Percentiles rank a stretch among this genome's conserved stretches.
Conservation (phyloP, 2,888 invertebrate species). For the Augiades crinisus region DNA sequence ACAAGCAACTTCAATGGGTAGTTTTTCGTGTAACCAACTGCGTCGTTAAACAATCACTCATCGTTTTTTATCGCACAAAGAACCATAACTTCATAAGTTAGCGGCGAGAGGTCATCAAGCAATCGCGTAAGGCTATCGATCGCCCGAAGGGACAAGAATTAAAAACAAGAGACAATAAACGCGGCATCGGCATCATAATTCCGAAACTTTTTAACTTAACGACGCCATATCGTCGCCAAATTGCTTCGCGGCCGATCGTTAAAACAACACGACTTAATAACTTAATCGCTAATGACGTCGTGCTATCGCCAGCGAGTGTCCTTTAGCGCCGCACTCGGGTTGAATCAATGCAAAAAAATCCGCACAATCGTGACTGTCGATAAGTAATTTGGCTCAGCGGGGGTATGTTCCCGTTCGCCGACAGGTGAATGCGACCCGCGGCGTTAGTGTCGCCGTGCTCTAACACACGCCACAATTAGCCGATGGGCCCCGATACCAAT, state of each 20-base stretch:
- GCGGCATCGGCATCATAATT: not conserved
- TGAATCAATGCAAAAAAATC: slow-evolving; percentile 22
- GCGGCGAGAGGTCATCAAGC: too few relatives aligned
- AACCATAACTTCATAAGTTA: too few relatives aligned
- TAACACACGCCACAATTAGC: slow-evolving; percentile 58
- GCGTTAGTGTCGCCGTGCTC: slow-evolving; percentile 44
- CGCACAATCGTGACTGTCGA: slow-evolving; percentile 27
- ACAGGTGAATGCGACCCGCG: slow-evolving; percentile 55
- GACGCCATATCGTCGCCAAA: slow-evolving; percentile 1
- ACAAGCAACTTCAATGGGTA: too few relatives aligned
- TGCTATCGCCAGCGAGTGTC: not conserved
- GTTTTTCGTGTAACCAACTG: too few relatives aligned
- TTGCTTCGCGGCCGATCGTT: not conserved
- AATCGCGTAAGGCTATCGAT: too few relatives aligned
- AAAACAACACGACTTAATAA: not conserved
- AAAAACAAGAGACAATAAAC: not conserved
- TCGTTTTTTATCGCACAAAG: too few relatives aligned
- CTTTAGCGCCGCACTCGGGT: not conserved
- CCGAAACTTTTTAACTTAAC: not conserved
- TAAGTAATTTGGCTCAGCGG: slow-evolving; percentile 48
- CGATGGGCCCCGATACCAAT: slow-evolving; percentile 57
- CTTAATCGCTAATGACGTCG: not conserved
- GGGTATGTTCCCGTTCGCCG: slow-evolving; percentile 32
- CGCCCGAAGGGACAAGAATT: too few relatives aligned
- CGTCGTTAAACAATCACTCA: too few relatives aligned